These are phyloP conservation scores for Limnephilus auricula DNA, from an alignment of 2,888 invertebrate species.

Conservation along the genomic window DNA sequence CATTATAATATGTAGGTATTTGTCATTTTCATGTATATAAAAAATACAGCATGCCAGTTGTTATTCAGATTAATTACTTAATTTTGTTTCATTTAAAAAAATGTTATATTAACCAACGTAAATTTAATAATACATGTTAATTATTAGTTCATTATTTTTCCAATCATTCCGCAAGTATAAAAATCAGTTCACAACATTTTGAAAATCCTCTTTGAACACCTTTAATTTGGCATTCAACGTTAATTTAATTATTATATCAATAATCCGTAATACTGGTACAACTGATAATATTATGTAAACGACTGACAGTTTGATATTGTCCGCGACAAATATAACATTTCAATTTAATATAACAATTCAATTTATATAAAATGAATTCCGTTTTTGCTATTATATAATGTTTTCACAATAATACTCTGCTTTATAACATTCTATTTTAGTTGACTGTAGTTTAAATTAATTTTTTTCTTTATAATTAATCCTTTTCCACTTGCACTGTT, in stretches of 20 bases:
- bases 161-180: slow-evolving; percentile 35
- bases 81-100: background rate
- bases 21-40: background rate
- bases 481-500: background rate
- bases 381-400: background rate
- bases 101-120: background rate
- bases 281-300: background rate
- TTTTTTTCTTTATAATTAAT: background rate
- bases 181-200: slow-evolving; percentile 49
- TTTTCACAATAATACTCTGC: background rate
- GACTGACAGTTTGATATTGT: slow-evolving; percentile 35
- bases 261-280: background rate
- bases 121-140: background rate
- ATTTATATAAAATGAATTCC: background rate
- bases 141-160: background rate
- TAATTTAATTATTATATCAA: slow-evolving; percentile 4
- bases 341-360: background rate
- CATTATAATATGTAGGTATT: too few relatives aligned
- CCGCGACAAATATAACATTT: background rate
- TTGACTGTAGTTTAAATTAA: background rate
- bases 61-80: background rate
- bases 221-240: slow-evolving; percentile 29
- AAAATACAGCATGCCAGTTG: background rate
- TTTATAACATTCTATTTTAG: background rate
- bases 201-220: background rate